A percentile compares a stretch with the other conserved stretches of the same genome.
These are phyloP conservation scores for Solenopsis invicta DNA, from an alignment of 1,140 invertebrate species.

Conservation along the genomic window DNA sequence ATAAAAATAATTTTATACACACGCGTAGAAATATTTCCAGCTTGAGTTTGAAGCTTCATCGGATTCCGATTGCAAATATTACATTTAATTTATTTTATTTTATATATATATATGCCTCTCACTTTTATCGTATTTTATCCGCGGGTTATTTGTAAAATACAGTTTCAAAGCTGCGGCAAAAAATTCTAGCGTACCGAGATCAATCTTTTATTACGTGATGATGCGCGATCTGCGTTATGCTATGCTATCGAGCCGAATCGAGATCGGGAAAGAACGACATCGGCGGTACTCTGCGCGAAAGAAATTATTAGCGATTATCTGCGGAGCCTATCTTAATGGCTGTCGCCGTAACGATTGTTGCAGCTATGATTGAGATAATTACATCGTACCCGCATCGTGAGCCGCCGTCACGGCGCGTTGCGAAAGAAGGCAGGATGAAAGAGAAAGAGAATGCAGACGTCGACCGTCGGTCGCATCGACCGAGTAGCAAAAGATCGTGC, in stretches of 20 bases:
- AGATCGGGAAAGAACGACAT: conserved; percentile 3
- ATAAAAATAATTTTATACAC: neutral
- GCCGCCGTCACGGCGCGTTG: conserved; percentile 46
- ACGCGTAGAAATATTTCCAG: neutral
- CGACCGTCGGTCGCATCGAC: conserved; percentile 31
- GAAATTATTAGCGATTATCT: conserved; percentile 61
- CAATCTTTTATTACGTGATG: conserved; percentile 22
- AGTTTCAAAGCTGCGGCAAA: neutral
- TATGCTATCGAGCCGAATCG: neutral
- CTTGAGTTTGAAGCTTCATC: neutral
- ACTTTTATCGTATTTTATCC: conserved; percentile 5
- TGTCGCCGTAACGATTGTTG: conserved; percentile 56
- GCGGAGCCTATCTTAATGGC: conserved; percentile 16
- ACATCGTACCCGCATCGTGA: conserved; percentile 36
- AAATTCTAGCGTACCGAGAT: neutral
- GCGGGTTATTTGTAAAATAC: neutral
- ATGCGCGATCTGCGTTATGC: neutral
- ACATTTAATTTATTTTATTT: neutral
- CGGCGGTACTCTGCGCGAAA: conserved; percentile 21
- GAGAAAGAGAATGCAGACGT: conserved; percentile 50
- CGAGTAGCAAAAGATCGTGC: conserved; percentile 19
- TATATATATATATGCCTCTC: neutral
- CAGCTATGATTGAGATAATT: conserved; percentile 62
- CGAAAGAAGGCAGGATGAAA: conserved; percentile 47
- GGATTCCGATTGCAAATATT: conserved; percentile 14